A percentile compares a stretch with the other conserved stretches of the same genome.
Conservation (phyloP, 2,113 vertebrate genomes). For the Phylloscopus trochilus region DNA sequence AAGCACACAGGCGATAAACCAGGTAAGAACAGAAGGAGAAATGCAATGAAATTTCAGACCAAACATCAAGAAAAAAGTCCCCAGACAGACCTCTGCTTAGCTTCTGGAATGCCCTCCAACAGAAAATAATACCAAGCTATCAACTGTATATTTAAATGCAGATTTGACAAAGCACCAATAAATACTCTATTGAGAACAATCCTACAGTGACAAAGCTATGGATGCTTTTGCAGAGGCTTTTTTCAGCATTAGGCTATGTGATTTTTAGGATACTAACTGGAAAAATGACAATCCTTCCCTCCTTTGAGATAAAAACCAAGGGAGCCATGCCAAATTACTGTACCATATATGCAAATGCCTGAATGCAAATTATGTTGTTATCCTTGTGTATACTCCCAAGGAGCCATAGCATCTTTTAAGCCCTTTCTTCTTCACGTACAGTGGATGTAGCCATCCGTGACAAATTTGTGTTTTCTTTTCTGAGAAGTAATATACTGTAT, state of each 20-base stretch:
- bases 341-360: constrained; percentile 50
- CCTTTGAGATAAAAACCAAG: constrained; percentile 30
- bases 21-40: neutral
- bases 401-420: constrained; percentile 34
- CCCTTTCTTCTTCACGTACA: constrained; percentile 27
- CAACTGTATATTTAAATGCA: neutral
- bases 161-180: constrained; percentile 1
- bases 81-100: neutral
- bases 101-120: neutral
- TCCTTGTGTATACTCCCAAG: constrained; percentile 45
- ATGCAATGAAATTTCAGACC: neutral
- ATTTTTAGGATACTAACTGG: constrained; percentile 1
- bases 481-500: constrained; percentile 39
- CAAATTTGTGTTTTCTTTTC: constrained; percentile 58
- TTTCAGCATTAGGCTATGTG: neutral
- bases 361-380: constrained; percentile 57
- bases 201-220: neutral
- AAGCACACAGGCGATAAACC: neutral
- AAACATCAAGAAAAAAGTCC: neutral
- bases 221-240: neutral
- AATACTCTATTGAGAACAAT: neutral
- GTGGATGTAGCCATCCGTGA: constrained; percentile 13
- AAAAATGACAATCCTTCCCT: constrained; percentile 3
- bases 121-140: neutral
- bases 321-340: constrained; percentile 22